Evolutionary conservation across 2,113 vertebrate genomes (phyloP).

Genomic region (Arizona elegans): DNA sequence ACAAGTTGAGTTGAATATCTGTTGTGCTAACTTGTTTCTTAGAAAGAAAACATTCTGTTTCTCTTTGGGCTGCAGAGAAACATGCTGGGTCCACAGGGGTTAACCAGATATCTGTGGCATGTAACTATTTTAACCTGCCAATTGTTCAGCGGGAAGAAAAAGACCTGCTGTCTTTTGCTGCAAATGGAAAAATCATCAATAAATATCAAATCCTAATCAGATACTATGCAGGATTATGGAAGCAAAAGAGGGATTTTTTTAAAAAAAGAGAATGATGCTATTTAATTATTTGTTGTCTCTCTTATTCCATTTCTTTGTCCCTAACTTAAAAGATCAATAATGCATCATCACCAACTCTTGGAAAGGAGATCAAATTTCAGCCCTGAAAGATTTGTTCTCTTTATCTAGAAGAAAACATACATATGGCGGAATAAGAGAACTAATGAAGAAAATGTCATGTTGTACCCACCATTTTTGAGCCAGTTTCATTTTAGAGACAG

Average conservation of each 20-base stretch:
- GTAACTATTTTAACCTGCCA: slow-evolving; percentile 29
- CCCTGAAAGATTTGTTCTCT: background rate
- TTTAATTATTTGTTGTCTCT: background rate
- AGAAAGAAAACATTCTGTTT: background rate
- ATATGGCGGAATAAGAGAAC: background rate
- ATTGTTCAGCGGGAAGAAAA: background rate
- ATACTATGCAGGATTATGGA: background rate
- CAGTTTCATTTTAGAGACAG: background rate
- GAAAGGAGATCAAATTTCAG: background rate
- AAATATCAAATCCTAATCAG: background rate
- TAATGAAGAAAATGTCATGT: background rate
- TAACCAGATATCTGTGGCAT: slow-evolving; percentile 35
- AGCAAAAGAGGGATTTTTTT: background rate
- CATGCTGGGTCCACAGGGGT: background rate
- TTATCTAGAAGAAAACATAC: background rate
- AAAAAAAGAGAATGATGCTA: background rate
- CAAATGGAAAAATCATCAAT: background rate
- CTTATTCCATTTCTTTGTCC: background rate
- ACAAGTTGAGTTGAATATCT: background rate
- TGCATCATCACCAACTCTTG: background rate
- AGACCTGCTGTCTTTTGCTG: slow-evolving; percentile 27
- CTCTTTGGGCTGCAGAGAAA: background rate
- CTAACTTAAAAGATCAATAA: background rate
- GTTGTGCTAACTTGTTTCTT: background rate
- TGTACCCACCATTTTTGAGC: background rate